These are phyloP conservation scores for Sphaerophoria taeniata DNA, from an alignment of 2,888 invertebrate genomes.

Conservation along the genomic window DNA sequence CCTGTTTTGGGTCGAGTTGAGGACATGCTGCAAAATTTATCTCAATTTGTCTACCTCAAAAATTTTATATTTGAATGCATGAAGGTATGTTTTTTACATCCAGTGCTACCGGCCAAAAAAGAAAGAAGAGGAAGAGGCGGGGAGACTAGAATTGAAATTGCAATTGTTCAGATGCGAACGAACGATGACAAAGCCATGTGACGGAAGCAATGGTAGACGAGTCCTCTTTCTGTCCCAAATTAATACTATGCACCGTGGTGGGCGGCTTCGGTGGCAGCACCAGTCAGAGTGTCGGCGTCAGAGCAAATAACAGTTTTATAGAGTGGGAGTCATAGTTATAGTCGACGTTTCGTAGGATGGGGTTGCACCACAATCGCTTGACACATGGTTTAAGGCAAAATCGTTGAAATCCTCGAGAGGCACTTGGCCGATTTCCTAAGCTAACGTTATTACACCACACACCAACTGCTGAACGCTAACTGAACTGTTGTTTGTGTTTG, in stretches of 20 bases:
- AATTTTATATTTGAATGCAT: too few species aligned
- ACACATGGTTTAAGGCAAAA: conserved; percentile 26
- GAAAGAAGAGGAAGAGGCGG: too few species aligned
- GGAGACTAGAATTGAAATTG: not conserved
- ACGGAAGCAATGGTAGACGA: conserved; percentile 19
- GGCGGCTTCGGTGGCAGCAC: too few species aligned
- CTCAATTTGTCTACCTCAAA: conserved; percentile 29
- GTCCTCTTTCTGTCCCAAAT: conserved; percentile 30
- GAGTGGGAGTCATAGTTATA: not conserved
- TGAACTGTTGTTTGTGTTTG: conserved; percentile 29
- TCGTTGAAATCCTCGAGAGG: conserved; percentile 37
- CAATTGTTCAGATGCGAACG: too few species aligned
- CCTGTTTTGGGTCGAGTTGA: too few species aligned
- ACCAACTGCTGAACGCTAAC: too few species aligned
- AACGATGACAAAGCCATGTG: conserved; percentile 1
- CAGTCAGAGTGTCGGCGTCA: too few species aligned
- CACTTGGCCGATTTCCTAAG: conserved; percentile 57
- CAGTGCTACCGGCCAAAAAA: conserved; percentile 3
- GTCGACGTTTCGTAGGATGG: too few species aligned
- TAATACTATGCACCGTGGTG: conserved; percentile 22
- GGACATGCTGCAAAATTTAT: conserved; percentile 19
- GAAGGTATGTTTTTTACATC: too few species aligned
- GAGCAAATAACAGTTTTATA: not conserved
- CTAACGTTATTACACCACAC: conserved; percentile 55
- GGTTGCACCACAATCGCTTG: conserved; percentile 39